phyloP scores from a whole-genome alignment of 2,888 invertebrate genomes.

The Synergus gifuensis region DNA sequence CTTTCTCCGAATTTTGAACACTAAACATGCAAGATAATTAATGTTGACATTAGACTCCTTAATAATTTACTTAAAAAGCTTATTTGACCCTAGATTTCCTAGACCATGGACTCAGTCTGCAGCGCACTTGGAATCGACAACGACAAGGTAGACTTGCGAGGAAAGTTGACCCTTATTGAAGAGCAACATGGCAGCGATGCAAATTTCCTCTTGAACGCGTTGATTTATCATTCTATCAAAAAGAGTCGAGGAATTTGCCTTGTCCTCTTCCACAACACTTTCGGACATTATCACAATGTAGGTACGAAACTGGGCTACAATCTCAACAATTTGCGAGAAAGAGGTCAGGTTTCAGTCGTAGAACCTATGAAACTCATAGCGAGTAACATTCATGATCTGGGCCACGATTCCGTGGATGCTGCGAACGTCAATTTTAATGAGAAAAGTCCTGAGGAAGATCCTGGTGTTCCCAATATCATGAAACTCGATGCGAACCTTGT shows the following conservation, averaged over 20 bases:
- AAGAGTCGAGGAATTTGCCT: slow-evolving; percentile 82
- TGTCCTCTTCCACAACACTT: slow-evolving; percentile 84
- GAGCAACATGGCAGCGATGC: slow-evolving; percentile 86
- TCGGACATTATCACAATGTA: slow-evolving; percentile 87
- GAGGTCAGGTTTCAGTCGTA: slow-evolving; percentile 79
- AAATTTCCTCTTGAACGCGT: slow-evolving; percentile 85
- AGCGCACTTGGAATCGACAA: slow-evolving; percentile 84
- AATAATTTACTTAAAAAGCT: background rate
- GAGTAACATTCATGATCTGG: slow-evolving; percentile 73
- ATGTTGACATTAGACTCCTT: background rate
- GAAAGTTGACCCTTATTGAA: slow-evolving; percentile 83
- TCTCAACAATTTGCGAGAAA: slow-evolving; percentile 79
- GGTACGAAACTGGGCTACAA: slow-evolving; percentile 88
- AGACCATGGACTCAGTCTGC: slow-evolving; percentile 80
- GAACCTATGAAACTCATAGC: slow-evolving; percentile 79
- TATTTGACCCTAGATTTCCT: slow-evolving; percentile 10
- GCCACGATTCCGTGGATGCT: slow-evolving; percentile 74
- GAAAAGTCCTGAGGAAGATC: slow-evolving; percentile 50
- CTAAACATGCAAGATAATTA: background rate
- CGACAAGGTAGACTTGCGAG: slow-evolving; percentile 80
- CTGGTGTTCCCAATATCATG: slow-evolving; percentile 60
- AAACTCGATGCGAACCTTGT: slow-evolving; percentile 73
- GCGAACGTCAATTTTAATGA: slow-evolving; percentile 75
- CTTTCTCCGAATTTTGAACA: background rate
- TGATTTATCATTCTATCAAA: slow-evolving; percentile 82